Evolutionary conservation across 2,113 vertebrate species (phyloP).

Genomic region (Pandion haliaetus): DNA sequence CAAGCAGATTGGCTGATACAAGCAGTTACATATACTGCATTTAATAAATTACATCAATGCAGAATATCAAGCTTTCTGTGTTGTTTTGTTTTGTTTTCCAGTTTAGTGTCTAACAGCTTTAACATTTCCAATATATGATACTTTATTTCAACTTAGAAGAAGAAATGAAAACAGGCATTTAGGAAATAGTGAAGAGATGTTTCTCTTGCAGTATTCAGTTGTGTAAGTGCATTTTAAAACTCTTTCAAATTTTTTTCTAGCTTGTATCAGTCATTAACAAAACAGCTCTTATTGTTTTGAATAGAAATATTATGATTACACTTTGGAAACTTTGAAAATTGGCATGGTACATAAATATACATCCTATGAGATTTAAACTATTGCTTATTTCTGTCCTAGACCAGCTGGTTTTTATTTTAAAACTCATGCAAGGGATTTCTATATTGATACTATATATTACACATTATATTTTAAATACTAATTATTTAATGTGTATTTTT

Average conservation of each 20-base stretch:
- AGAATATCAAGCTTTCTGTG: not conserved
- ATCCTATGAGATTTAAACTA: not conserved
- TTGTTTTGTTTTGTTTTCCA: not conserved
- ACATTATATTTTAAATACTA: not conserved
- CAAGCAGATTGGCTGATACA: not conserved
- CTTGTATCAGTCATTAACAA: not conserved
- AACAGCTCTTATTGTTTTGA: not conserved
- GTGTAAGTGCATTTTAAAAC: not conserved
- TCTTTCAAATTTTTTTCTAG: not conserved
- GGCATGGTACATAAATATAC: not conserved
- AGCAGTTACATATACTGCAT: not conserved
- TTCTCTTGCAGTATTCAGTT: not conserved
- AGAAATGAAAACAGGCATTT: not conserved
- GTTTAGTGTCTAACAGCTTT: not conserved
- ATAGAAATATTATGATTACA: not conserved
- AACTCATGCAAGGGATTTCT: not conserved
- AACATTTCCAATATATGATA: not conserved
- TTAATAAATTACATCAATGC: not conserved
- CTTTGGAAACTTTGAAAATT: not conserved
- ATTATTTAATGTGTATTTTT: not conserved
- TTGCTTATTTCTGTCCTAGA: not conserved
- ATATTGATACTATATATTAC: not conserved
- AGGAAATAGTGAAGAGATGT: not conserved
- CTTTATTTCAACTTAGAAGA: not conserved
- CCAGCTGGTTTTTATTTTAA: not conserved